phyloP scores from a whole-genome alignment of 2,797 vertebrate species.

The Toxotes lorentzi region DNA sequence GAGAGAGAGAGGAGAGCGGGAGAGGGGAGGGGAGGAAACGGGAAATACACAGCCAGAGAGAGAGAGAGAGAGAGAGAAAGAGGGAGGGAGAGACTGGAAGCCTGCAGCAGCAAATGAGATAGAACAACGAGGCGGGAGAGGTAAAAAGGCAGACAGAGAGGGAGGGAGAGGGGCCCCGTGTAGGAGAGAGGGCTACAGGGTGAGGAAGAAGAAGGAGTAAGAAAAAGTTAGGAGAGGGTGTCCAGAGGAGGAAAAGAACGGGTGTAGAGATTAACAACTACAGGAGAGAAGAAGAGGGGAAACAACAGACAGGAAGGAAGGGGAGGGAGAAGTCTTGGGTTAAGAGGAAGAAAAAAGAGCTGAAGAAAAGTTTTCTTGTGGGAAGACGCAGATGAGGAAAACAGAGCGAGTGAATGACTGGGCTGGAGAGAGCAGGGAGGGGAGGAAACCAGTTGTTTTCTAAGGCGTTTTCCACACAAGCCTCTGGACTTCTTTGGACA shows the following conservation, averaged over 20 bases:
- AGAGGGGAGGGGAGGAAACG: constrained; percentile 79
- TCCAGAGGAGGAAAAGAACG: constrained; percentile 55
- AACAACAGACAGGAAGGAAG: constrained; percentile 82
- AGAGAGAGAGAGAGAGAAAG: constrained; percentile 57
- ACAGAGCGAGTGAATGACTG: constrained; percentile 85
- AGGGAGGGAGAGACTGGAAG: constrained; percentile 67
- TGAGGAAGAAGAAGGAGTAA: constrained; percentile 77
- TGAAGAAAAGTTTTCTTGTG: constrained; percentile 82
- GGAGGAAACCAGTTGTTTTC: constrained; percentile 81
- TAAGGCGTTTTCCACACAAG: constrained; percentile 74
- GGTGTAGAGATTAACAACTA: constrained; percentile 61
- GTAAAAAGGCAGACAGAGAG: constrained; percentile 76
- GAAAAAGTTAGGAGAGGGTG: constrained; percentile 75
- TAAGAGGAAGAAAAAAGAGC: constrained; percentile 64
- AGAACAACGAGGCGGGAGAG: constrained; percentile 79
- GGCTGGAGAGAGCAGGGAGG: constrained; percentile 71
- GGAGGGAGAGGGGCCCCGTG: constrained; percentile 82
- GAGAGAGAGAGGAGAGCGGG: constrained; percentile 72
- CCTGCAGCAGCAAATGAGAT: constrained; percentile 82
- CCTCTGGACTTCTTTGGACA: constrained; percentile 78
- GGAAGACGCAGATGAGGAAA: constrained; percentile 86
- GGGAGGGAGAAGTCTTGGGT: constrained; percentile 73
- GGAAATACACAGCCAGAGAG: constrained; percentile 79
- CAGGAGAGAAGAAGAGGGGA: constrained; percentile 66
- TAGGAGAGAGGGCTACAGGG: constrained; percentile 81